phyloP scores from a whole-genome alignment of 1,140 invertebrate species.

The Eurosta solidaginis region DNA sequence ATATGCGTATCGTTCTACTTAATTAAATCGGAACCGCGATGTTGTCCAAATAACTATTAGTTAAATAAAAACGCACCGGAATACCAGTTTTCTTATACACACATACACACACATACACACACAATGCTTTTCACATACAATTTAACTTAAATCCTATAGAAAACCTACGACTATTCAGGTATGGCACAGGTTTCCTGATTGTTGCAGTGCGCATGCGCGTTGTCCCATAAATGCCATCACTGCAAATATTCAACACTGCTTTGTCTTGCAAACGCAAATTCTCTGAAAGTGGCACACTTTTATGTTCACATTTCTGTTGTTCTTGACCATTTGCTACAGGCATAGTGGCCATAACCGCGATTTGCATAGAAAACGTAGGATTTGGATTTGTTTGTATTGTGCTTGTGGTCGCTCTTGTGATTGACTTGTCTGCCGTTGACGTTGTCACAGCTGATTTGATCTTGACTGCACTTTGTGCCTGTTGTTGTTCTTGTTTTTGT shows the following conservation, averaged over 20 bases:
- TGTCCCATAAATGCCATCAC: constrained; percentile 46
- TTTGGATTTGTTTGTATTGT: neutral
- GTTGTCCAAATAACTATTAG: too few relatives aligned
- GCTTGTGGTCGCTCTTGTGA: neutral
- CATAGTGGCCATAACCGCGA: neutral
- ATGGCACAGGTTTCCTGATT: constrained; percentile 55
- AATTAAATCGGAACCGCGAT: too few relatives aligned
- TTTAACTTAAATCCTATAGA: neutral
- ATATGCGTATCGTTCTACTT: too few relatives aligned
- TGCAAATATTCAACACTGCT: neutral
- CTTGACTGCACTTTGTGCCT: neutral
- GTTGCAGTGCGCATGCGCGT: constrained; percentile 56
- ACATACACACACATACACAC: neutral
- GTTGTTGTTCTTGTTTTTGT: neutral
- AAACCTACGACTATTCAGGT: constrained; percentile 56
- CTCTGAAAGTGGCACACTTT: neutral
- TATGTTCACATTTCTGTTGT: neutral
- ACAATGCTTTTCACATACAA: neutral
- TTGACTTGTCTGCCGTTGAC: neutral
- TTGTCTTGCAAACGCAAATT: neutral
- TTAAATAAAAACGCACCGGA: too few relatives aligned
- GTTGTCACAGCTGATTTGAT: neutral
- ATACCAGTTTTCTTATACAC: neutral
- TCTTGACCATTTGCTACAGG: neutral
- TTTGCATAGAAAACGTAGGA: neutral